These are phyloP conservation scores for Bombus polaris DNA, from an alignment of 1,140 invertebrate genomes.

Conservation along the genomic window DNA sequence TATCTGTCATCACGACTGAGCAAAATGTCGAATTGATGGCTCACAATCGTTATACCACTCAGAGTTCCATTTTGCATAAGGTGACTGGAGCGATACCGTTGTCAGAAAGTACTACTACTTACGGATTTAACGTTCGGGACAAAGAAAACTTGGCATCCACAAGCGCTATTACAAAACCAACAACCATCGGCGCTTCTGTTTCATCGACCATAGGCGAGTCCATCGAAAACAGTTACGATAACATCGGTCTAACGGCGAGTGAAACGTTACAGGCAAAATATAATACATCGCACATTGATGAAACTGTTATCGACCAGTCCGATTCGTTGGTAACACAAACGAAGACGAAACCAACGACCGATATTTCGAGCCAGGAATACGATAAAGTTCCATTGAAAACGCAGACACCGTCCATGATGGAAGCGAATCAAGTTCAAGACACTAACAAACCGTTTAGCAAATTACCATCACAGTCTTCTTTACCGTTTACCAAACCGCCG, in stretches of 20 bases:
- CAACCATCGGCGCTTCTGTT: not conserved
- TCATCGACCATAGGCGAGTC: no score
- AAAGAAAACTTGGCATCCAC: not conserved
- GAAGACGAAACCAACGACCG: not conserved
- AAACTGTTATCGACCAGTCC: no score
- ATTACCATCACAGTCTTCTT: not conserved
- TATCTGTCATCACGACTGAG: slow-evolving; percentile 76
- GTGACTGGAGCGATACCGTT: not conserved
- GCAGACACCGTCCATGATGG: not conserved
- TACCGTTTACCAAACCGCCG: not conserved
- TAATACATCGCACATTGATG: not conserved
- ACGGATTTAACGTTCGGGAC: not conserved
- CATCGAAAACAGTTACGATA: not conserved
- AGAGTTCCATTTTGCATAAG: slow-evolving; percentile 3
- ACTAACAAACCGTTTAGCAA: not conserved
- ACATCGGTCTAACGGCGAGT: not conserved
- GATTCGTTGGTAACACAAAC: not conserved
- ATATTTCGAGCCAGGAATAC: not conserved
- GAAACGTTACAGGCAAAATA: no score
- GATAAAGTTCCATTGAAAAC: not conserved
- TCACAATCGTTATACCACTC: not conserved
- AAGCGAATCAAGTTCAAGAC: not conserved
- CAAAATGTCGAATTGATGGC: slow-evolving; percentile 27
- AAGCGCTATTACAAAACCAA: not conserved
- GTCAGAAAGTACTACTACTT: no score